phyloP scores from a whole-genome alignment of 2,113 vertebrate species.

The Plectropomus leopardus region DNA sequence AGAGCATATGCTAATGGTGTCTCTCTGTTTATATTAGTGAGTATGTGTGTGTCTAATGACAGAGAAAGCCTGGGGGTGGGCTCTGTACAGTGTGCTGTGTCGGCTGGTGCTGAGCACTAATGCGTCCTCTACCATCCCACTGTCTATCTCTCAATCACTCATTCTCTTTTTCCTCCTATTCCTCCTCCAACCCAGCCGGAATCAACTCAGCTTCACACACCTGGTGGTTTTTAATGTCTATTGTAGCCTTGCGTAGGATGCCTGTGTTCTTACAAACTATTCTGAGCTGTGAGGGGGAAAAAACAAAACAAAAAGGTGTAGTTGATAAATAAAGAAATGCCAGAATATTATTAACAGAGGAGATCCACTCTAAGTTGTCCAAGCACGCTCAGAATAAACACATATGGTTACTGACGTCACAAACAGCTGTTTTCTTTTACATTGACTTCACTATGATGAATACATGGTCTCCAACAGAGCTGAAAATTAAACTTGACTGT shows the following conservation, averaged over 20 bases:
- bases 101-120: conserved; percentile 35
- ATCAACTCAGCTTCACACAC: conserved; percentile 27
- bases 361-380: neutral
- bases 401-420: neutral
- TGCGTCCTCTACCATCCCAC: conserved; percentile 1
- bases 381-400: conserved; percentile 1
- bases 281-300: neutral
- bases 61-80: conserved; percentile 63
- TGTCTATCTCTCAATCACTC: conserved; percentile 30
- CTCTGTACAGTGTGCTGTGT: conserved; percentile 39
- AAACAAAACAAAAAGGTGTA: neutral
- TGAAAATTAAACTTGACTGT: neutral
- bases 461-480: neutral
- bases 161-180: neutral
- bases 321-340: neutral
- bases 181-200: conserved; percentile 14
- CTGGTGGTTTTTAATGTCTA: conserved; percentile 24
- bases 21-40: conserved; percentile 50
- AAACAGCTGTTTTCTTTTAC: neutral
- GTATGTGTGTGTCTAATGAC: conserved; percentile 74
- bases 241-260: neutral
- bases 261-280: conserved; percentile 18
- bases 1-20: conserved; percentile 76
- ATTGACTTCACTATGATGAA: neutral
- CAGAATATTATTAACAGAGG: neutral